These are phyloP conservation scores for Coelopa pilipes DNA, from an alignment of 2,888 invertebrate species.

Conservation along the genomic window DNA sequence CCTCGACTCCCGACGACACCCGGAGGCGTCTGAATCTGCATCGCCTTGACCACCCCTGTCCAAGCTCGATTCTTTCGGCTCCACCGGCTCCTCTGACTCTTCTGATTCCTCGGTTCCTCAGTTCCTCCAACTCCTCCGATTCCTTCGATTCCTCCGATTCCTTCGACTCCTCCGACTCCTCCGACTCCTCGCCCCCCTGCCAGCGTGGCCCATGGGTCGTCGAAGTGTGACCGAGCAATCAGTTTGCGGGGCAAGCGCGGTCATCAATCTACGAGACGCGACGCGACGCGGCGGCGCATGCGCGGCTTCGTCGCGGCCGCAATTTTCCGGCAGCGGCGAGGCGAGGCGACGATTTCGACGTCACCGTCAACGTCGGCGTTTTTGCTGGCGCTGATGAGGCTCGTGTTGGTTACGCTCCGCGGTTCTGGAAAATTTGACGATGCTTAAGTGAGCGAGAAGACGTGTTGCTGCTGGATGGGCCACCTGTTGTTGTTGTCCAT, in stretches of 20 bases:
- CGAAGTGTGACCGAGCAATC: constrained; percentile 34
- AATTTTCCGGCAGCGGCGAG: constrained; percentile 17
- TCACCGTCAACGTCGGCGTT: constrained; percentile 7
- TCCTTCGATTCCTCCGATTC: too few relatives aligned
- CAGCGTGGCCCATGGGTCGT: constrained; percentile 6
- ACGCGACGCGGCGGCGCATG: constrained; percentile 18
- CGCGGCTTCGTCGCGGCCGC: not conserved
- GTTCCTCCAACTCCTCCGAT: too few relatives aligned
- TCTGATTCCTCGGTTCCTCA: too few relatives aligned
- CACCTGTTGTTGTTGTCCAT: not conserved
- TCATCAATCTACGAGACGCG: not conserved
- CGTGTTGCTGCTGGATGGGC: constrained; percentile 11
- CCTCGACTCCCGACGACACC: too few relatives aligned
- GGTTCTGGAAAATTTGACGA: constrained; percentile 34
- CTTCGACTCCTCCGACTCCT: too few relatives aligned
- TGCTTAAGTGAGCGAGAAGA: constrained; percentile 33
- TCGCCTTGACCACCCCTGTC: too few relatives aligned
- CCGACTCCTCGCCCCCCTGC: too few relatives aligned
- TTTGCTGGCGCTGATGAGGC: constrained; percentile 19
- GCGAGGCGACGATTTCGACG: not conserved
- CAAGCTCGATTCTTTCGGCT: too few relatives aligned
- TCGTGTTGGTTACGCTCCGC: constrained; percentile 33
- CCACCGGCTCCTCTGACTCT: too few relatives aligned
- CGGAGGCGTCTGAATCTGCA: too few relatives aligned
- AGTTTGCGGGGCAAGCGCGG: constrained; percentile 16